Percentiles rank a stretch among this genome's conserved stretches.
These are phyloP conservation scores for Drosophila albomicans DNA, from an alignment of 1,140 invertebrate genomes.

Conservation along the genomic window DNA sequence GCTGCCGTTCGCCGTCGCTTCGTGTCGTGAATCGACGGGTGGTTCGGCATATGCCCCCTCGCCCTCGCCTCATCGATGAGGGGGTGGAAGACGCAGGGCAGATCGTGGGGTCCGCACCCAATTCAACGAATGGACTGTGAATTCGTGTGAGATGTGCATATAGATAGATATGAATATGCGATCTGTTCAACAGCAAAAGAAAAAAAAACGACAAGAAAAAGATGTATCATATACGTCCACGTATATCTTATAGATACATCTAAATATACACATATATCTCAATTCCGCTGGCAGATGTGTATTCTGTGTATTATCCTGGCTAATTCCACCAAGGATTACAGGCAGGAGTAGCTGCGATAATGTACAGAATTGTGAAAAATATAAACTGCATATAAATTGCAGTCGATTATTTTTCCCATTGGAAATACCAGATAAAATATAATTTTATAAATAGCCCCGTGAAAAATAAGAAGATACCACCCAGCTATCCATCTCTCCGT, in stretches of 20 bases:
- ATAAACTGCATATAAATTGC: background rate
- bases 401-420: slow-evolving; percentile 38
- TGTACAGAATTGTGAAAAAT: slow-evolving; percentile 32
- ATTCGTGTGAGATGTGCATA: slow-evolving; percentile 67
- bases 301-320: slow-evolving; percentile 61
- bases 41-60: slow-evolving; percentile 27
- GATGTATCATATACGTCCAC: slow-evolving; percentile 32
- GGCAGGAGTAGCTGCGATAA: slow-evolving; percentile 31
- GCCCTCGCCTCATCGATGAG: slow-evolving; percentile 2
- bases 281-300: slow-evolving; percentile 14
- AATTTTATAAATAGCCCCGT: slow-evolving; percentile 76
- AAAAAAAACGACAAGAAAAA: slow-evolving; percentile 1
- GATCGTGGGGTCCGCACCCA: slow-evolving; percentile 78
- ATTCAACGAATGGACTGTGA: slow-evolving; percentile 76
- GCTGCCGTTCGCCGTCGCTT: slow-evolving; percentile 56
- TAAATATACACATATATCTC: slow-evolving; percentile 17
- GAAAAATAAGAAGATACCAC: slow-evolving; percentile 83
- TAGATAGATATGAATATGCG: slow-evolving; percentile 46
- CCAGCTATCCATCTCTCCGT: slow-evolving; percentile 25
- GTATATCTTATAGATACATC: slow-evolving; percentile 35
- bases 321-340: slow-evolving; percentile 54
- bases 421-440: slow-evolving; percentile 58
- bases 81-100: slow-evolving; percentile 2
- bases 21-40: slow-evolving; percentile 41
- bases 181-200: background rate